Percentiles rank a stretch among this genome's conserved stretches.
These are phyloP conservation scores for Biston stratarius DNA, from an alignment of 2,888 invertebrate species.

Conservation along the genomic window DNA sequence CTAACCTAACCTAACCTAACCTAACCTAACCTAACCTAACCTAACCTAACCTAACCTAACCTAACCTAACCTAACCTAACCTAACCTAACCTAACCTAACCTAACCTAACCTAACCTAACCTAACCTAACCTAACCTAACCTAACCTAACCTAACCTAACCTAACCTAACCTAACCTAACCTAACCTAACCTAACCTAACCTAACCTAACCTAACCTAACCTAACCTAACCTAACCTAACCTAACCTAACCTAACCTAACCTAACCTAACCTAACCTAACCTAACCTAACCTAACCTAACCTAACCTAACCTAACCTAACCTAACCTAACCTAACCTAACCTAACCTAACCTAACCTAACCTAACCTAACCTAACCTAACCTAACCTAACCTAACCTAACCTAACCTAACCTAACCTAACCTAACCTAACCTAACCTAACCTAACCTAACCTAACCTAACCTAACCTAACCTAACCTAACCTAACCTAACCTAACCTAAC, in stretches of 20 bases:
- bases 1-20: slow-evolving; percentile 30
- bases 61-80: slow-evolving; percentile 40
- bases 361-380: slow-evolving; percentile 18
- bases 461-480: slow-evolving; percentile 29
- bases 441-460: slow-evolving; percentile 6
- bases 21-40: slow-evolving; percentile 18
- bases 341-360: slow-evolving; percentile 25
- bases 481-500: slow-evolving; percentile 39
- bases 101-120: slow-evolving; percentile 14
- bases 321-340: slow-evolving; percentile 39
- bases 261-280: slow-evolving; percentile 36
- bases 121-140: slow-evolving; percentile 24
- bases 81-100: slow-evolving; percentile 42
- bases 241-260: slow-evolving; percentile 17
- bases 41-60: slow-evolving; percentile 18
- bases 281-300: slow-evolving; percentile 49
- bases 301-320: slow-evolving; percentile 43
- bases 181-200: slow-evolving; percentile 16
- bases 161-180: slow-evolving; percentile 19
- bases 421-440: slow-evolving; percentile 39
- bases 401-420: slow-evolving; percentile 42
- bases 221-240: slow-evolving; percentile 34
- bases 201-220: slow-evolving; percentile 31
- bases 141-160: slow-evolving; percentile 43
- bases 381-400: slow-evolving; percentile 22